Evolutionary conservation across 1,140 invertebrate genomes (phyloP), one percentile per base, ranked within the genome.

Genomic region (Chironomus tepperi): DNA sequence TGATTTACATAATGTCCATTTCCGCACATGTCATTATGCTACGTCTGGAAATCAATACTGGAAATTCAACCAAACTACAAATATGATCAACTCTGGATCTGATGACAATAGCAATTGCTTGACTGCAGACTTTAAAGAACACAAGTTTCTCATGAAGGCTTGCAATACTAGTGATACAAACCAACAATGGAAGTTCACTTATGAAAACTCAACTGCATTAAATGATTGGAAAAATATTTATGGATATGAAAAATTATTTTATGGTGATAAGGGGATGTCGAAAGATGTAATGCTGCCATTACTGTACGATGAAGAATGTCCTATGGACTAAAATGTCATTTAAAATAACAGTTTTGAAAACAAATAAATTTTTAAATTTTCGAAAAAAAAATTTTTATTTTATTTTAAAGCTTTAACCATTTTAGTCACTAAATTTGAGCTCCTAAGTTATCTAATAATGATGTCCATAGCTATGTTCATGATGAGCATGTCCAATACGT

Each of bases 11-110:
- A 86, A 88, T 74, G 90, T 93, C 0, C 86, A 98, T 0, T 87
- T 90, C 43, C 82, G 98, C 21, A 98, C 92, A 84, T 86, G 87
- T 18, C 95, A 94, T 75, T 94, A 97, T 79, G 90, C 91, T 0
- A 88, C 91, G 78, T 89, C 93, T 76, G 96, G 96, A 0, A 98
- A 98, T 83, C 96, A 98, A 81, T 85, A 94, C 75, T 98, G 95
- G 93, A 88, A 89, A 79, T 98, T 96, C 79, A 88, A 94, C 79
- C 81, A 89, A 87, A 85, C 89, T 70, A 89, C 88, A 34, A 86
- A 91, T 74, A 89, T 90, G 84, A 84, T 97, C 43, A 86, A 89
- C 75, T 91, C 93, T 76, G 87, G 86, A 0, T 57, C n/a, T 57
- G 47, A 57, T 57, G 84, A 85, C 73, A 81, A 87, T 80, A 82